A percentile compares a stretch with the other conserved stretches of the same genome.
These are phyloP conservation scores for Stictonetta naevosa DNA, from an alignment of 2,113 vertebrate species.

Conservation along the genomic window DNA sequence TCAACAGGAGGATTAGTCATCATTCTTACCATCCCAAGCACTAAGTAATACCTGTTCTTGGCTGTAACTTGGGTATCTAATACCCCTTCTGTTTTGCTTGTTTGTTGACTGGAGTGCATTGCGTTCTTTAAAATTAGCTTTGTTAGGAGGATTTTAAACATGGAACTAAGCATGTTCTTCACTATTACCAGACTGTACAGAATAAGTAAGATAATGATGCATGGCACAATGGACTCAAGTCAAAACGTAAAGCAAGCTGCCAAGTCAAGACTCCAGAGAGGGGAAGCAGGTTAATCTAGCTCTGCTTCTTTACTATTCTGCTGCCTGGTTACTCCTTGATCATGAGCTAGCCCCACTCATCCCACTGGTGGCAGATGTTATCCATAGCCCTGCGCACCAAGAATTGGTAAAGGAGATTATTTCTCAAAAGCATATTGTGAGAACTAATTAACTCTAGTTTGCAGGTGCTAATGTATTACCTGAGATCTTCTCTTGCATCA, in stretches of 20 bases:
- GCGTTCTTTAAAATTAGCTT: background rate
- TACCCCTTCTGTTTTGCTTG: background rate
- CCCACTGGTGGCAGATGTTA: background rate
- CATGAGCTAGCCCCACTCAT: background rate
- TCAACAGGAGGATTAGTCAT: background rate
- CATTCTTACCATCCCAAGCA: background rate
- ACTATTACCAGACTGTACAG: background rate
- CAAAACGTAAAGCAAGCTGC: background rate
- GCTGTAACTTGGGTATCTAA: background rate
- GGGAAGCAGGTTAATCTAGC: background rate
- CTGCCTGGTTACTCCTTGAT: background rate
- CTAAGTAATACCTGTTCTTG: background rate
- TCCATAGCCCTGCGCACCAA: background rate
- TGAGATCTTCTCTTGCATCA: background rate
- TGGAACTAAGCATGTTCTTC: background rate
- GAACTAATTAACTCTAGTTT: background rate
- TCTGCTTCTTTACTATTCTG: background rate
- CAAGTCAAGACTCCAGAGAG: background rate
- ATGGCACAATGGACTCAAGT: accelerated
- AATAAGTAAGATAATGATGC: background rate
- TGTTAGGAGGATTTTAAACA: background rate
- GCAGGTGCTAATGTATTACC: background rate
- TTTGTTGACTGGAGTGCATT: background rate
- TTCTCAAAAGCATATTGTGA: background rate
- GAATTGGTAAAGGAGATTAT: background rate